Evolutionary conservation across 2,888 invertebrate genomes (phyloP), one percentile per base, ranked within the genome.

Genomic region (Caenorhabditis uteleia): DNA sequence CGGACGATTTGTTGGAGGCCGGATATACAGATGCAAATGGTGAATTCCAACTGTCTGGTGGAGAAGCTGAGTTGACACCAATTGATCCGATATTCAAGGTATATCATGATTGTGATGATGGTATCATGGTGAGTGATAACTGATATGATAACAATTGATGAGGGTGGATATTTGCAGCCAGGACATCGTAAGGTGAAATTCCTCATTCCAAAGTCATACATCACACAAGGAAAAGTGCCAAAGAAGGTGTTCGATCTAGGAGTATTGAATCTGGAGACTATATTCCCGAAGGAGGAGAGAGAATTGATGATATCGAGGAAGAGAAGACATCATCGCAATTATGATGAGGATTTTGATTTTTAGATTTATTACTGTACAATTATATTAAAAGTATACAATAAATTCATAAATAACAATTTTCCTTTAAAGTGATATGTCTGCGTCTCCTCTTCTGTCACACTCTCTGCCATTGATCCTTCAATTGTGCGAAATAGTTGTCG

Each of bases 81-180:
- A 75, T 75, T 50, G 77, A 77, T 44, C 75, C 75, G 12, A 65
- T 74, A 29, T 68, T 77, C 69, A 75, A 75, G 46, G 68, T 73
- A 12, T 77, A 77, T 49, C 77, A 77, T 59, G 74, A 75, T 33
- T 77, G 77, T 43, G 75, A 77, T 49, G 77, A 77, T 42, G 73
- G 69, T 27, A 62, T 67, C 49, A 50, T 56, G 53, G 76, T 76
- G 26, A 43, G 40, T 33, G 10, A n/a, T n/a, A n/a, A n/a, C n/a
- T n/a, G n/a, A n/a, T n/a, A 34, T 23, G 4, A 1, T 20, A 27
- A 4, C 10, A 7, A 31, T 16, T 27, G 25, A 10, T 16, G 10
- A 18, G 18, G 27, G n/a, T n/a, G n/a, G n/a, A n/a, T n/a, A n/a
- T 49, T 57, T 68, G 47, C 56, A 72, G 70, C 68, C 69, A 12